A percentile compares a stretch with the other conserved stretches of the same genome.
Conservation (phyloP, 30 jellyfish, hydroid and myxozoan genomes). For the Aurelia sp. region DNA sequence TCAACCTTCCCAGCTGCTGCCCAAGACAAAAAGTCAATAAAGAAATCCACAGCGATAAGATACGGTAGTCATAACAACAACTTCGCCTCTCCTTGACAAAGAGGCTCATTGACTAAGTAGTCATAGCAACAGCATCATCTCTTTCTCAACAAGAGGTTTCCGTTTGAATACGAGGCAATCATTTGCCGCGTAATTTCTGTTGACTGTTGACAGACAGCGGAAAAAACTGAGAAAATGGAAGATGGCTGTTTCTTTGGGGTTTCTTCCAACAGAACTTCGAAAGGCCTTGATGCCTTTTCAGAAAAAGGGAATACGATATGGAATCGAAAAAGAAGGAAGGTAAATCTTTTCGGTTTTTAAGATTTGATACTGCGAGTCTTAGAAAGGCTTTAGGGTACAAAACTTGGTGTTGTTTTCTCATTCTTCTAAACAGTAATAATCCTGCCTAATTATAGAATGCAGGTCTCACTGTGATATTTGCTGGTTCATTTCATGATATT, state of each 20-base stretch:
- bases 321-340: conserved; percentile 86
- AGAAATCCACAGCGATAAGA: neutral
- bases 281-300: conserved; percentile 77
- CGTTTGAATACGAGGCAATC: neutral
- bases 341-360: neutral
- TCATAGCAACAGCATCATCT: neutral
- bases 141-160: neutral
- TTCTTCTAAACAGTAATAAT: too few species aligned
- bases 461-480: too few species aligned
- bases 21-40: neutral
- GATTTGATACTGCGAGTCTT: too few species aligned
- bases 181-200: neutral
- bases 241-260: conserved; percentile 46
- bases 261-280: conserved; percentile 66
- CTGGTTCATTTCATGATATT: too few species aligned
- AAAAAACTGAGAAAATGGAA: too few species aligned
- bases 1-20: neutral
- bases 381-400: too few species aligned
- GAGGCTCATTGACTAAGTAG: neutral
- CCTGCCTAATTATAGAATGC: too few species aligned
- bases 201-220: neutral
- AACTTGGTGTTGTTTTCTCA: too few species aligned
- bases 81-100: neutral
- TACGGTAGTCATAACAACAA: conserved; percentile 3
- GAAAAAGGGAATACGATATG: conserved; percentile 83